A percentile compares a stretch with the other conserved stretches of the same genome.
Evolutionary conservation across 1,140 invertebrate genomes (phyloP).

Genomic region (Rhopalosiphum maidis): DNA sequence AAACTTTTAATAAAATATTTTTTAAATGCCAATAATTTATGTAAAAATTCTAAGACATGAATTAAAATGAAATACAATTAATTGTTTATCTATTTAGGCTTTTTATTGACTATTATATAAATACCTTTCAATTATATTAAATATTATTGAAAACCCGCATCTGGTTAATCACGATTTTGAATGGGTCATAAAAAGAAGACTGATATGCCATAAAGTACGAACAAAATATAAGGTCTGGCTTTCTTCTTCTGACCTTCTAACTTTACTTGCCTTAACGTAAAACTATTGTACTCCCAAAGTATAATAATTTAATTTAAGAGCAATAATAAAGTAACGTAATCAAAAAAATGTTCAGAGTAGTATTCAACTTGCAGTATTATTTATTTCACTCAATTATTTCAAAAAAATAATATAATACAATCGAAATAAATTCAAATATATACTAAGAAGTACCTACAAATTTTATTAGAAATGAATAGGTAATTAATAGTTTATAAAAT

Average conservation of each 20-base stretch:
- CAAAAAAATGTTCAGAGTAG: not conserved
- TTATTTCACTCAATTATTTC: not conserved
- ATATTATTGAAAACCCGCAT: not conserved
- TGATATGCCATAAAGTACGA: not conserved
- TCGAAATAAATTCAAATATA: not conserved
- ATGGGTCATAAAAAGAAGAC: not conserved
- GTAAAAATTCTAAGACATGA: not conserved
- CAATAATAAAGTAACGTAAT: not conserved
- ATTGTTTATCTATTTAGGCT: not conserved
- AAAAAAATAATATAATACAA: not conserved
- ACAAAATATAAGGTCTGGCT: not conserved
- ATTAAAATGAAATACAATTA: not conserved
- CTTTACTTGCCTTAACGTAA: not conserved
- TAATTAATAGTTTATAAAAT: not conserved
- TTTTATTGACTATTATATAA: not conserved
- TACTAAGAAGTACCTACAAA: not conserved
- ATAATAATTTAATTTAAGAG: not conserved
- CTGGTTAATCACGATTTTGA: not conserved
- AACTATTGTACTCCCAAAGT: not conserved
- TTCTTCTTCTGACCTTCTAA: not conserved
- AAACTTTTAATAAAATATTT: not conserved
- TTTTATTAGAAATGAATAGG: not conserved
- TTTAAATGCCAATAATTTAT: not conserved
- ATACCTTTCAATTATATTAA: not conserved
- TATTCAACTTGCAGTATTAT: not conserved